Evolutionary conservation across 2,113 vertebrate genomes (phyloP), one percentile per base, ranked within the genome.

Genomic region (Acanthisitta chloris): DNA sequence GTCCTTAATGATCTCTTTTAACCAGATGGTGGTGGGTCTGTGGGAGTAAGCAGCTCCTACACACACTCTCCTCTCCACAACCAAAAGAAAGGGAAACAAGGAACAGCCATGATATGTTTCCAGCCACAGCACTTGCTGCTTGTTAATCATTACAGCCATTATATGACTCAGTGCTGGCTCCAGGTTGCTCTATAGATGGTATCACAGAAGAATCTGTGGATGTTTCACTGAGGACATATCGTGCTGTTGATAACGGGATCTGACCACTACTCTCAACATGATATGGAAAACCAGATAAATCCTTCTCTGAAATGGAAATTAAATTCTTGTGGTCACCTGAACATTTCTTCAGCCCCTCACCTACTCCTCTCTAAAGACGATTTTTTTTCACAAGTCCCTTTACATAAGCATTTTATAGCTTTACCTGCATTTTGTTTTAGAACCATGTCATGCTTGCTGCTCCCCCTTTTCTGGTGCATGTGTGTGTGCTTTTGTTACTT

Each of bases 401-500:
- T 55, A 72, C 10, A 62, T 16, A 58, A 70, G 34, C 16, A 38
- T 83, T 70, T 95, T 83, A 28, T 25, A 95, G 25, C 14, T 91
- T 82, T 91, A 93, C 92, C 92, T 93, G 93, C 59, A 70, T 59
- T 73, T 84, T 64, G 36, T 48, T 82, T 61, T 42, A 65, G 28
- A 82, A 17, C 23, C 76, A 71, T 92, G 36, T 45, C 88, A 90
- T 66, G 34, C 29, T 80, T 69, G 58, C 46, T 93, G 70, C 69
- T 94, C 77, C 88, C 93, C 77, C 71, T 43, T 90, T 82, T 93
- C 74, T 96, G 58, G 67, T 88, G 46, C 77, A 88, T 93, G 76
- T 96, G 90, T 92, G 84, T 93, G 74, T 43, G 72, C 80, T 92
- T 96, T 97, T 96, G 93, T 96, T 92, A 52, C 92, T 96, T 84